These are phyloP conservation scores for Chrysocyon brachyurus DNA, from an alignment of 2,797 vertebrate genomes.

Conservation along the genomic window DNA sequence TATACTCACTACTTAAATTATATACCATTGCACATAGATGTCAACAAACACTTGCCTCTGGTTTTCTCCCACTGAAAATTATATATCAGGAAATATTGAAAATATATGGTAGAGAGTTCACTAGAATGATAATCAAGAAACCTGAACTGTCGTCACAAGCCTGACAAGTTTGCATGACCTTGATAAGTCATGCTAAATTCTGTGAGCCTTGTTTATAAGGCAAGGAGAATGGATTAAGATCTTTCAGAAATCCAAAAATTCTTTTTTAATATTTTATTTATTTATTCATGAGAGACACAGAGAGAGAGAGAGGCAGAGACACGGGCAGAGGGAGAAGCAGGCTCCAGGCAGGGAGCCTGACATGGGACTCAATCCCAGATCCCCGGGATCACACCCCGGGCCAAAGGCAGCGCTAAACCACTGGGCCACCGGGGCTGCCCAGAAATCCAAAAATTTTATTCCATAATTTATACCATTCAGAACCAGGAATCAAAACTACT, in stretches of 20 bases:
- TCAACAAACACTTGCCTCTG: conserved; percentile 66
- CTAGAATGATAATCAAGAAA: background rate
- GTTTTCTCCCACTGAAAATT: conserved; percentile 69
- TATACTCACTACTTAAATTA: conserved; percentile 72
- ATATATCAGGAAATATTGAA: background rate
- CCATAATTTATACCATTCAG: background rate
- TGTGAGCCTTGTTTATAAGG: background rate
- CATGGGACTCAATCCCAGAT: too few species aligned
- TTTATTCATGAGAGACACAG: too few species aligned
- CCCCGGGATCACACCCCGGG: too few species aligned
- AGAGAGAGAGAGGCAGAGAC: too few species aligned
- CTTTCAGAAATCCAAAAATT: background rate
- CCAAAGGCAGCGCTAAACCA: too few species aligned
- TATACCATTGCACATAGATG: background rate
- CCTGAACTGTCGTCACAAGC: background rate
- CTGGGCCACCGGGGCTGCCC: too few species aligned
- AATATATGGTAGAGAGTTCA: background rate
- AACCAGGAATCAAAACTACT: conserved; percentile 24
- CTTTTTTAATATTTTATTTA: background rate
- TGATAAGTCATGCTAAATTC: background rate
- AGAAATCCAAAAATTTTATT: background rate
- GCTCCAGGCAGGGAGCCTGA: too few species aligned
- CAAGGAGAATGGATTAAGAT: background rate
- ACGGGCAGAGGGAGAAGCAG: too few species aligned
- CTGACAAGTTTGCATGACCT: background rate